A percentile compares a stretch with the other conserved stretches of the same genome.
phyloP scores from a whole-genome alignment of 2,797 vertebrate genomes.

The Merluccius polli region DNA sequence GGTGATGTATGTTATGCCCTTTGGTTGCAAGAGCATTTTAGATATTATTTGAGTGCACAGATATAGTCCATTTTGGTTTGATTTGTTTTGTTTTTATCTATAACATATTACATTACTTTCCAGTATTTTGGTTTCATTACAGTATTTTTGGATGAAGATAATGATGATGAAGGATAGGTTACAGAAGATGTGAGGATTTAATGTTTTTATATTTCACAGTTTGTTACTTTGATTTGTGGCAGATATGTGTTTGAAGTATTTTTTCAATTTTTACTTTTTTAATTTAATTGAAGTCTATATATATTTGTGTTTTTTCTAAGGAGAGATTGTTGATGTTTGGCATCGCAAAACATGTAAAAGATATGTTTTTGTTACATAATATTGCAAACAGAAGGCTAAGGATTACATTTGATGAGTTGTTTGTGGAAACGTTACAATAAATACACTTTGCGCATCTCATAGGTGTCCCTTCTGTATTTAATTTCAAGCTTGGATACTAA shows the following conservation, averaged over 20 bases:
- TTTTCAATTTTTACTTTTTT: neutral
- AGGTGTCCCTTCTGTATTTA: neutral
- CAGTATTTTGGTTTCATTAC: conserved; percentile 34
- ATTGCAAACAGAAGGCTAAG: neutral
- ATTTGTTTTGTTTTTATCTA: neutral
- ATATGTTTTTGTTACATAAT: neutral
- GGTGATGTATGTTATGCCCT: neutral
- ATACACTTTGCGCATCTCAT: neutral
- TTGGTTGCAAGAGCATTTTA: neutral
- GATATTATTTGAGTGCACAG: neutral
- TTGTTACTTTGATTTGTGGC: conserved; percentile 2
- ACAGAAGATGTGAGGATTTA: neutral
- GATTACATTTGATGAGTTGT: neutral
- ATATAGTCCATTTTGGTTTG: conserved; percentile 14
- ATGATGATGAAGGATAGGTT: neutral
- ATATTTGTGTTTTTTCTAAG: neutral
- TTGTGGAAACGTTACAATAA: neutral
- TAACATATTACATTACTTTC: neutral
- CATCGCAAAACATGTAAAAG: neutral
- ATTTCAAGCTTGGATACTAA: neutral
- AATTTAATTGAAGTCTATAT: neutral
- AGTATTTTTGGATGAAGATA: conserved; percentile 15
- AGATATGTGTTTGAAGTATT: neutral
- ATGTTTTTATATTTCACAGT: conserved; percentile 31
- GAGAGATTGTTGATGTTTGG: neutral